Evolutionary conservation across 2,888 invertebrate species (phyloP).

Genomic region (Diaprepes abbreviatus): DNA sequence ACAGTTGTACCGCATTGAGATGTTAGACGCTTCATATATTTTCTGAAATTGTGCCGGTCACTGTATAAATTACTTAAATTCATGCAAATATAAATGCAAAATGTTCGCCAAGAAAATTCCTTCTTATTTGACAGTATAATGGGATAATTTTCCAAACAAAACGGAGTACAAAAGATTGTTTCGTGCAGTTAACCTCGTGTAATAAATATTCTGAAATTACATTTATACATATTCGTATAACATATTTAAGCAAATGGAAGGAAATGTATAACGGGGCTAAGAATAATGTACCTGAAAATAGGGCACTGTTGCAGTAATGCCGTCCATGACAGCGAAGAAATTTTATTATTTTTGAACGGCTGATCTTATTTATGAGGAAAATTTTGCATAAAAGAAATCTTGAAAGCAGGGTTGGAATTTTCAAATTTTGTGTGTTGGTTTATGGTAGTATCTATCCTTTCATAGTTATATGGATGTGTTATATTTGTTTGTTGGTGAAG

Average conservation of each 20-base stretch:
- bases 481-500: too few species aligned
- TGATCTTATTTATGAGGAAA: too few species aligned
- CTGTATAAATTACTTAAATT: not conserved
- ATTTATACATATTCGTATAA: constrained; percentile 10
- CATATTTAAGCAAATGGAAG: constrained; percentile 2
- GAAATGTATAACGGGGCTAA: constrained; percentile 20
- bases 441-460: too few species aligned
- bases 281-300: constrained; percentile 7
- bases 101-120: not conserved
- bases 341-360: not conserved
- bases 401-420: too few species aligned
- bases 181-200: constrained; percentile 7
- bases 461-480: too few species aligned
- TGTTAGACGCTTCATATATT: too few species aligned
- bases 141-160: constrained; percentile 7
- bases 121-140: constrained; percentile 4
- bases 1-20: too few species aligned
- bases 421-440: too few species aligned
- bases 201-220: constrained; percentile 24
- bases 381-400: too few species aligned
- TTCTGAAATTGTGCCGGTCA: too few species aligned
- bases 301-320: not conserved
- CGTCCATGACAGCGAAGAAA: not conserved
- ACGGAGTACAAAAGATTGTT: constrained; percentile 8
- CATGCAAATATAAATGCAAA: constrained; percentile 11